Evolutionary conservation across 92 coral and sea anemone genomes (phyloP).

Genomic region (Ricordea florida): DNA sequence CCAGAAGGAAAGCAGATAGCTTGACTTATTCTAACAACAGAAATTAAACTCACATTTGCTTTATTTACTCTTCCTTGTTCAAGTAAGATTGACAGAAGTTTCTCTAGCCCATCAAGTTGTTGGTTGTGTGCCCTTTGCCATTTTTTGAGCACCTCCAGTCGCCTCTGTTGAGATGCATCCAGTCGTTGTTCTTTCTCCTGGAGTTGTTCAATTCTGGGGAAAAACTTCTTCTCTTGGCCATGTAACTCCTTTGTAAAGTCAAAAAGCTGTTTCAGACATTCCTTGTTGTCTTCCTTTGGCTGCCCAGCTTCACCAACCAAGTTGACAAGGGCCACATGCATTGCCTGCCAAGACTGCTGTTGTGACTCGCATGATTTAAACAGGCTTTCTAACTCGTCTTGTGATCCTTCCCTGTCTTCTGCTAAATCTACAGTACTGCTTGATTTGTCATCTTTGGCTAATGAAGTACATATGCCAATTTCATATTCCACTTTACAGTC

Average conservation of each 20-base stretch:
- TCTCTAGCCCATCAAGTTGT: slow-evolving; percentile 81
- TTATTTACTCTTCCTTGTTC: slow-evolving; percentile 23
- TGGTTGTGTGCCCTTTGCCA: slow-evolving; percentile 69
- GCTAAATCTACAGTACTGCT: not conserved
- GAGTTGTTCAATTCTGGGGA: slow-evolving; percentile 58
- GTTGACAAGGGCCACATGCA: slow-evolving; percentile 61
- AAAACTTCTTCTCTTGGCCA: slow-evolving; percentile 60
- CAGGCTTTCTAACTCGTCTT: slow-evolving; percentile 32
- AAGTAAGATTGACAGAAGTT: slow-evolving; percentile 65
- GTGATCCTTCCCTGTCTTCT: not conserved
- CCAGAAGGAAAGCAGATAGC: too few relatives aligned
- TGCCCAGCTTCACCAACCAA: slow-evolving; percentile 79
- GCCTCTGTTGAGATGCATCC: slow-evolving; percentile 27
- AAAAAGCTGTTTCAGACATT: slow-evolving; percentile 65
- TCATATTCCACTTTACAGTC: too few relatives aligned
- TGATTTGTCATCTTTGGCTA: not conserved
- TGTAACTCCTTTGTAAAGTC: slow-evolving; percentile 70
- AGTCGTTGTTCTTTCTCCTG: slow-evolving; percentile 18
- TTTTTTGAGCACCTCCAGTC: slow-evolving; percentile 44
- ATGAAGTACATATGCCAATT: too few relatives aligned
- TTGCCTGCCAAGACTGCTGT: slow-evolving; percentile 40
- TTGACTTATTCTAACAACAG: too few relatives aligned
- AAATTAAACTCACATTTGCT: not conserved
- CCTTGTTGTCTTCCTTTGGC: slow-evolving; percentile 68
- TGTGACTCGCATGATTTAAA: slow-evolving; percentile 66